phyloP scores from a whole-genome alignment of 2,797 vertebrate genomes.

The Potorous gilbertii region DNA sequence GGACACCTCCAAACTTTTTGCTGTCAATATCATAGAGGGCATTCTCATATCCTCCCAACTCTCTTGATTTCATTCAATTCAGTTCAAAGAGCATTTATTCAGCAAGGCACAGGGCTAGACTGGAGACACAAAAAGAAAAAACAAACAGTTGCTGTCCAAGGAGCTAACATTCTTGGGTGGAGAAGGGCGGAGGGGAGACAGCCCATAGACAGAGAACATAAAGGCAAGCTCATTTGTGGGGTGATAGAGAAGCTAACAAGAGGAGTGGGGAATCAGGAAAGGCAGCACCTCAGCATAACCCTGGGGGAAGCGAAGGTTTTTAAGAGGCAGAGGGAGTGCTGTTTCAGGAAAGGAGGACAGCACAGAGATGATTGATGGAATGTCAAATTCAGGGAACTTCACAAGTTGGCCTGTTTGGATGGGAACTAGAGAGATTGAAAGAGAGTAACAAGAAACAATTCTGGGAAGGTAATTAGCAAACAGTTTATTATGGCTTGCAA shows the following conservation, averaged over 20 bases:
- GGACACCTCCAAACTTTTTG: background rate
- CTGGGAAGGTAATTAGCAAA: background rate
- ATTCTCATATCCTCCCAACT: background rate
- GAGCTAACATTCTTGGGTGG: background rate
- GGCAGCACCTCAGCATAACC: background rate
- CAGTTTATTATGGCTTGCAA: background rate
- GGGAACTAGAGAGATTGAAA: background rate
- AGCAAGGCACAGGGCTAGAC: background rate
- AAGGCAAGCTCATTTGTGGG: background rate
- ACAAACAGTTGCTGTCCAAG: background rate
- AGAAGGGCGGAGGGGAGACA: background rate
- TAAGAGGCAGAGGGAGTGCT: background rate
- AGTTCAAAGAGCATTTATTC: background rate
- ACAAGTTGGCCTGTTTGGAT: background rate
- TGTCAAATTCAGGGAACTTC: too few species aligned
- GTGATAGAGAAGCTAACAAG: background rate
- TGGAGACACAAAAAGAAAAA: background rate
- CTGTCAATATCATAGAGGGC: background rate
- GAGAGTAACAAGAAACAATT: background rate
- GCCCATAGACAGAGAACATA: background rate
- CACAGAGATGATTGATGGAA: too few species aligned
- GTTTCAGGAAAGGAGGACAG: background rate
- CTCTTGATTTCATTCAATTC: background rate
- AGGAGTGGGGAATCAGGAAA: background rate
- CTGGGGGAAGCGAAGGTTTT: background rate